A percentile compares a stretch with the other conserved stretches of the same genome.
Evolutionary conservation across 2,888 invertebrate species (phyloP).

Genomic region (Nudaria mundana): DNA sequence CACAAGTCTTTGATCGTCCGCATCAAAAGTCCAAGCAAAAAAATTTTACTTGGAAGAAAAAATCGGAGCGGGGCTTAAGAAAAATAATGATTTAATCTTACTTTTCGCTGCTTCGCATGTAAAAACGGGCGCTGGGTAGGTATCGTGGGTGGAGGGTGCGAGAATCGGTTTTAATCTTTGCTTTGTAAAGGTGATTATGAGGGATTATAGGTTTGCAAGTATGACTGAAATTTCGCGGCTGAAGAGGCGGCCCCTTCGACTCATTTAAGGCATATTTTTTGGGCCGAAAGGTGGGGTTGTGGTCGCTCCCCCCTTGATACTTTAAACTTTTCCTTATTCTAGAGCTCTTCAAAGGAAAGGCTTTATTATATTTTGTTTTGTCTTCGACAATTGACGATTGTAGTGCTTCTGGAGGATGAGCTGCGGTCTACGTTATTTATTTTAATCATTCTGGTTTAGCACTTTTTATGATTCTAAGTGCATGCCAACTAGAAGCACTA

Average conservation of each 20-base stretch:
- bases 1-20: slow-evolving; percentile 81
- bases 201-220: slow-evolving; percentile 82
- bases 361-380: slow-evolving; percentile 68
- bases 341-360: slow-evolving; percentile 70
- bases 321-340: slow-evolving; percentile 75
- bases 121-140: slow-evolving; percentile 61
- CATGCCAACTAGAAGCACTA: too few relatives aligned
- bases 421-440: slow-evolving; percentile 37
- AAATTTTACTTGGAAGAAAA: slow-evolving; percentile 69
- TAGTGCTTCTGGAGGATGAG: slow-evolving; percentile 51
- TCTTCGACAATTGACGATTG: slow-evolving; percentile 47
- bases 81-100: slow-evolving; percentile 83
- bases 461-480: too few relatives aligned
- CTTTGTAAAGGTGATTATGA: slow-evolving; percentile 83
- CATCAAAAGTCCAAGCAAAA: slow-evolving; percentile 79
- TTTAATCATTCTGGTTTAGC: neutral
- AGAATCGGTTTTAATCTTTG: slow-evolving; percentile 83
- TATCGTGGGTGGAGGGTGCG: slow-evolving; percentile 54
- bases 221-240: slow-evolving; percentile 78
- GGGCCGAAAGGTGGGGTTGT: slow-evolving; percentile 68
- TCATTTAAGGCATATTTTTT: slow-evolving; percentile 77
- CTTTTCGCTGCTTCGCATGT: slow-evolving; percentile 80
- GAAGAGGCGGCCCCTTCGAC: slow-evolving; percentile 61
- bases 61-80: slow-evolving; percentile 79
- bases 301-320: slow-evolving; percentile 59